Percentiles rank a stretch among this genome's conserved stretches.
These are phyloP conservation scores for Steinernema scapterisci DNA, from an alignment of 2,888 invertebrate genomes.

Conservation along the genomic window DNA sequence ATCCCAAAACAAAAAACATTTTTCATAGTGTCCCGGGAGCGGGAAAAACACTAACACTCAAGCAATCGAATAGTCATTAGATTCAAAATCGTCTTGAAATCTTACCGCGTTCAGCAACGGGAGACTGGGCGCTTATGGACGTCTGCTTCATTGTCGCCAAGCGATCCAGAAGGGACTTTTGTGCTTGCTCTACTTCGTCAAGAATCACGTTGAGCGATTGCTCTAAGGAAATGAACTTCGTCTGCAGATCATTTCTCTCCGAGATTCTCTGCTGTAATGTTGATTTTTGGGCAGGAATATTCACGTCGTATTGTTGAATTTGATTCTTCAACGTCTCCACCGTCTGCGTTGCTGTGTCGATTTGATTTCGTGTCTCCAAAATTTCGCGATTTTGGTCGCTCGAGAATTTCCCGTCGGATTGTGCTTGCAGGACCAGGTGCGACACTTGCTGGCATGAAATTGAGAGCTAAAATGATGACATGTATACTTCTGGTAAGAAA, in stretches of 20 bases:
- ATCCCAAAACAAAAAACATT: too few species aligned
- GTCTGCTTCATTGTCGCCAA: background rate
- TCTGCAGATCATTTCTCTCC: background rate
- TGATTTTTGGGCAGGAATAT: background rate
- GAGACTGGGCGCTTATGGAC: background rate
- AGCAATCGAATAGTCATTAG: too few species aligned
- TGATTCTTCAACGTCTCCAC: background rate
- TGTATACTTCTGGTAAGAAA: too few species aligned
- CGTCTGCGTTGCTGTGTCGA: conserved; percentile 33
- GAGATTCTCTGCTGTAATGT: background rate
- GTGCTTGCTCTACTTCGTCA: background rate
- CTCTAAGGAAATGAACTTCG: background rate
- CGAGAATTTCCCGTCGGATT: conserved; percentile 54
- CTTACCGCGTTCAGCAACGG: too few species aligned
- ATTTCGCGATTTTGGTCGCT: conserved; percentile 48
- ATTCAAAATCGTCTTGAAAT: too few species aligned
- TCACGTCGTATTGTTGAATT: conserved; percentile 12
- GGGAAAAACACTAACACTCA: too few species aligned
- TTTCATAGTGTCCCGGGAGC: too few species aligned
- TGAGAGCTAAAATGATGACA: conserved; percentile 51
- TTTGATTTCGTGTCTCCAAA: conserved; percentile 51
- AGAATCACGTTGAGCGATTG: background rate
- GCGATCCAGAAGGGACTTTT: background rate
- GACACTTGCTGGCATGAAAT: conserved; percentile 65
- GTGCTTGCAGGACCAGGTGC: conserved; percentile 62